These are phyloP conservation scores for Nemopilema nomurai DNA, from an alignment of 30 jellyfish, hydroid and myxozoan genomes.

Conservation along the genomic window DNA sequence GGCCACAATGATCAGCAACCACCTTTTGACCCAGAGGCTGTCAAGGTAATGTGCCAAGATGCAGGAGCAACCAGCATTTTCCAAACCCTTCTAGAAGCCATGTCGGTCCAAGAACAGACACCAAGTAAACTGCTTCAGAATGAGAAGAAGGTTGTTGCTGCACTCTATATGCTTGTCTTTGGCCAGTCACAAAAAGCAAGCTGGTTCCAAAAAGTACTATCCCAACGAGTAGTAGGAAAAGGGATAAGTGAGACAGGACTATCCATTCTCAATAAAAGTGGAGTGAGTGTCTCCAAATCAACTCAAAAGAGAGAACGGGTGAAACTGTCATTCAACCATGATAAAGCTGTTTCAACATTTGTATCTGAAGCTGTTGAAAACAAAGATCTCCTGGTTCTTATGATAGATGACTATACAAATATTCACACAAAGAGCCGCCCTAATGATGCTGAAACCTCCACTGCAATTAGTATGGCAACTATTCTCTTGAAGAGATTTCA, in stretches of 20 bases:
- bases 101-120: conserved; percentile 17
- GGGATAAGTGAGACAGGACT: conserved; percentile 35
- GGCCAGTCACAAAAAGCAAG: conserved; percentile 44
- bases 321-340: conserved; percentile 1
- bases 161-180: conserved; percentile 17
- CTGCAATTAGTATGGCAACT: conserved; percentile 50
- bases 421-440: conserved; percentile 13
- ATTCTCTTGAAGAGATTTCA: conserved; percentile 13
- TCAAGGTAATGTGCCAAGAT: neutral
- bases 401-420: conserved; percentile 29
- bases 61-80: conserved; percentile 38
- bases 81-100: conserved; percentile 4
- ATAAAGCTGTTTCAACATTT: neutral
- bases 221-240: neutral
- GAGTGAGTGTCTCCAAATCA: conserved; percentile 8
- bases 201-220: conserved; percentile 21
- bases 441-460: neutral
- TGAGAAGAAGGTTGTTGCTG: conserved; percentile 29
- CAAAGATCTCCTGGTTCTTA: conserved; percentile 18
- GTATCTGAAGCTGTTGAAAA: conserved; percentile 17
- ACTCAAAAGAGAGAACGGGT: conserved; percentile 7
- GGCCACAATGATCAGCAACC: conserved; percentile 11
- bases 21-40: conserved; percentile 34
- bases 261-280: conserved; percentile 27
- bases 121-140: neutral